A percentile compares a stretch with the other conserved stretches of the same genome.
Evolutionary conservation across 2,113 vertebrate species (phyloP).

Genomic region (Lipophrys pholis): DNA sequence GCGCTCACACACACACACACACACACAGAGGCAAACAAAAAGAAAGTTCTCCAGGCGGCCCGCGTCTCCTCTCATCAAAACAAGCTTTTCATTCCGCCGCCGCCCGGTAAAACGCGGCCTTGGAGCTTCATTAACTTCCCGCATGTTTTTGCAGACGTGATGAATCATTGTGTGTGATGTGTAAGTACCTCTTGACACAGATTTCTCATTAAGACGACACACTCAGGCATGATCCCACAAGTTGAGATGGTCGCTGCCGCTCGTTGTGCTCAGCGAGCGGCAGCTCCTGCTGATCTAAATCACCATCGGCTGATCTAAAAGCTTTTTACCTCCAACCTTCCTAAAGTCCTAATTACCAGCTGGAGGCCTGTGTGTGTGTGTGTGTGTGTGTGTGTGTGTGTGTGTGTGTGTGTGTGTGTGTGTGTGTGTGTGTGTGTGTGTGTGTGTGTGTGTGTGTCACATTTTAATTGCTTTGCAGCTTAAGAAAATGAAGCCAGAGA

Average conservation of each 20-base stretch:
- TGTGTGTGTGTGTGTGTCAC: not conserved
- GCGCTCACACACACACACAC: not conserved
- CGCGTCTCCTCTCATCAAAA: conserved; percentile 47
- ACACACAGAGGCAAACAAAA: conserved; percentile 10
- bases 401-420: not conserved
- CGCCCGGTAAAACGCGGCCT: conserved; percentile 49
- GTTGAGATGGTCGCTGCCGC: conserved; percentile 32
- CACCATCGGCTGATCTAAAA: conserved; percentile 29
- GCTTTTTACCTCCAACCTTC: conserved; percentile 21
- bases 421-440: not conserved
- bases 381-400: too few relatives aligned
- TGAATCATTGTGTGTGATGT: conserved; percentile 43
- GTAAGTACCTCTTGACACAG: conserved; percentile 47
- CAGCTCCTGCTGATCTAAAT: conserved; percentile 42
- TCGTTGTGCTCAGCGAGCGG: conserved; percentile 12
- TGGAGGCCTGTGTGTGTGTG: not conserved
- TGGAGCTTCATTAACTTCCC: conserved; percentile 60
- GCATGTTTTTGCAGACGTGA: conserved; percentile 22
- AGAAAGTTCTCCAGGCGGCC: conserved; percentile 29
- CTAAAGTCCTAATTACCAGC: conserved; percentile 17
- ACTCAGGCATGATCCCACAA: conserved; percentile 31
- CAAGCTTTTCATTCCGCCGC: conserved; percentile 42
- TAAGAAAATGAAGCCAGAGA: not conserved
- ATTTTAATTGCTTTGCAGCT: conserved; percentile 1
- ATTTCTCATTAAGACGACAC: conserved; percentile 41